Conservation (phyloP, 30 jellyfish, hydroid and myxozoan species). For the Turritopsis dohrnii region DNA sequence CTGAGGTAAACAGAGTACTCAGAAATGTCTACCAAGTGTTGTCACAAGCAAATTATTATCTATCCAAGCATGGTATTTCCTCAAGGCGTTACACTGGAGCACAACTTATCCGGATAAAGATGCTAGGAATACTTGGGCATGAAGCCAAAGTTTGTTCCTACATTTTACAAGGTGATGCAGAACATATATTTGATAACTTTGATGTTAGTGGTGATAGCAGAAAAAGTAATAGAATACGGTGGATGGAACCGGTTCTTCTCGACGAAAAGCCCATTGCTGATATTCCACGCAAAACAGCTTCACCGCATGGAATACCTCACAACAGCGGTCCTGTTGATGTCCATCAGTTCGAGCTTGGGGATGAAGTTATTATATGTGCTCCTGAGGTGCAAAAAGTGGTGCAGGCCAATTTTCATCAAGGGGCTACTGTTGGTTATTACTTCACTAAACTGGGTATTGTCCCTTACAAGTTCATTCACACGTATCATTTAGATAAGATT, state of each 20-base stretch:
- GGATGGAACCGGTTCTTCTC: constrained; percentile 96
- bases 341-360: constrained; percentile 54
- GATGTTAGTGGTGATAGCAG: constrained; percentile 84
- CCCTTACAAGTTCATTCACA: constrained; percentile 88
- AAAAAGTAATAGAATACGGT: constrained; percentile 65
- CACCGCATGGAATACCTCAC: constrained; percentile 1
- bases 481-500: constrained; percentile 86
- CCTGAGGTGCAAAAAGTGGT: constrained; percentile 97
- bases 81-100: constrained; percentile 97
- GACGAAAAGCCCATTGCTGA: constrained; percentile 67
- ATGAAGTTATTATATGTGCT: constrained; percentile 76
- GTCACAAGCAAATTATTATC: constrained; percentile 95
- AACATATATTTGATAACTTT: constrained; percentile 89
- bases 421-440: constrained; percentile 95
- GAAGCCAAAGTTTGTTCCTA: constrained; percentile 98
- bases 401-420: constrained; percentile 90
- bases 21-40: constrained; percentile 90
- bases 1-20: constrained; percentile 88
- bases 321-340: constrained; percentile 54
- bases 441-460: constrained; percentile 93
- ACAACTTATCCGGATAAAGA: constrained; percentile 82
- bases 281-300: constrained; percentile 36
- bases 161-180: constrained; percentile 90
- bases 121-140: constrained; percentile 91
- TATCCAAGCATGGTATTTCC: constrained; percentile 90